These are phyloP conservation scores for Dolichoris vasculosae DNA, from an alignment of 1,140 invertebrate genomes.

Conservation along the genomic window DNA sequence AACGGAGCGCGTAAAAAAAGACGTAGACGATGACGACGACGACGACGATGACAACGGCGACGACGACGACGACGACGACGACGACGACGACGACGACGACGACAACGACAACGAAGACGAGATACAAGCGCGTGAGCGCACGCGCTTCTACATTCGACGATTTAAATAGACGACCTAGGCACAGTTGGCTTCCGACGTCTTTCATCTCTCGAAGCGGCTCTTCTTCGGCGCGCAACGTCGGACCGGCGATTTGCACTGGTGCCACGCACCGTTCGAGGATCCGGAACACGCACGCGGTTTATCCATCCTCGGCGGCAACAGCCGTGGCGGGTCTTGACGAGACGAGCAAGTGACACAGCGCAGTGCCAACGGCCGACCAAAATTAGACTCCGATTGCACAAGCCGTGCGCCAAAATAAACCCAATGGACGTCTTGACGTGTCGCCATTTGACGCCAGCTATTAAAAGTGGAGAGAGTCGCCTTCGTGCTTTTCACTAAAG, in stretches of 20 bases:
- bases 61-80: background rate
- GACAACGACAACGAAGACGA: background rate
- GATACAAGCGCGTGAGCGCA: constrained; percentile 26
- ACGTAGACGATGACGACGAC: background rate
- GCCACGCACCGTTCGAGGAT: background rate
- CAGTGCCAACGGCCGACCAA: constrained; percentile 55
- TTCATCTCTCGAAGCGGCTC: background rate
- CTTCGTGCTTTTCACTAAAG: background rate
- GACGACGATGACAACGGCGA: background rate
- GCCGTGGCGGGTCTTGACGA: background rate
- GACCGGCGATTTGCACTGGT: no score
- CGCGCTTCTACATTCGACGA: constrained; percentile 18
- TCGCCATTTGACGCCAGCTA: constrained; percentile 22
- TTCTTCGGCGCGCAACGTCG: background rate
- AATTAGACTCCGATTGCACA: constrained; percentile 55
- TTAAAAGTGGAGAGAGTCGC: constrained; percentile 21
- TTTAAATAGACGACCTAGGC: constrained; percentile 65
- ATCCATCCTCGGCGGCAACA: background rate
- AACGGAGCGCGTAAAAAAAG: background rate
- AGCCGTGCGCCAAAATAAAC: constrained; percentile 55
- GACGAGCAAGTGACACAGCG: background rate
- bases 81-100: background rate
- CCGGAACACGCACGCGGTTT: background rate
- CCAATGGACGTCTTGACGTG: background rate
- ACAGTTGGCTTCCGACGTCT: constrained; percentile 56